Evolutionary conservation across 2,888 invertebrate genomes (phyloP).

Genomic region (Agonopterix subpropinquella): DNA sequence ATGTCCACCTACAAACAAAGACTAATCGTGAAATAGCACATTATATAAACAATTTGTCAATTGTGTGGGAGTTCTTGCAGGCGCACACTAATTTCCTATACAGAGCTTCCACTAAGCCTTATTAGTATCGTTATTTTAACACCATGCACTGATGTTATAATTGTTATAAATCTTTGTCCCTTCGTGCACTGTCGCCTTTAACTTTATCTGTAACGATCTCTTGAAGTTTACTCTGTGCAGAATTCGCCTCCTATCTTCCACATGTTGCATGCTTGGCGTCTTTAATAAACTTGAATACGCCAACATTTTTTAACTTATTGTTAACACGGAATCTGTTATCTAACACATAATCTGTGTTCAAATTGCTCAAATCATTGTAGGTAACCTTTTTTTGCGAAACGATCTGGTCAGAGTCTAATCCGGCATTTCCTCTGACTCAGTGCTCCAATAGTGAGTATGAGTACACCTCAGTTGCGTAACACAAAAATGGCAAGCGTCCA

Average conservation of each 20-base stretch:
- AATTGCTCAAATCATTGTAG: slow-evolving; percentile 52
- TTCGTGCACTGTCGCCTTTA: slow-evolving; percentile 17
- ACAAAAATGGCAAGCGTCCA: slow-evolving; percentile 50
- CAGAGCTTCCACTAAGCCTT: slow-evolving; percentile 17
- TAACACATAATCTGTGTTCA: slow-evolving; percentile 43
- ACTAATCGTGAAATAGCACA: slow-evolving; percentile 34
- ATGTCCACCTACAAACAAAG: slow-evolving; percentile 24
- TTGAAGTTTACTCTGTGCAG: slow-evolving; percentile 11
- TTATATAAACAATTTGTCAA: slow-evolving; percentile 30
- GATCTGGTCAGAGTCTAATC: slow-evolving; percentile 29
- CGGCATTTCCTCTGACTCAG: slow-evolving; percentile 41
- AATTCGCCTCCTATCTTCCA: slow-evolving; percentile 43
- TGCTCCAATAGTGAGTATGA: slow-evolving; percentile 25
- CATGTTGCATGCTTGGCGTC: slow-evolving; percentile 60
- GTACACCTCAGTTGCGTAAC: slow-evolving; percentile 35
- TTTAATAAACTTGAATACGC: slow-evolving; percentile 56
- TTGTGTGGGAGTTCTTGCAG: slow-evolving; percentile 18
- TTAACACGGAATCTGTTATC: slow-evolving; percentile 41
- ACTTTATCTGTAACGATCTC: slow-evolving; percentile 20
- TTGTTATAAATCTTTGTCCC: slow-evolving; percentile 31
- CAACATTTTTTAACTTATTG: slow-evolving; percentile 39
- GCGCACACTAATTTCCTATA: slow-evolving; percentile 33
- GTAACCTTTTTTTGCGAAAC: slow-evolving; percentile 38
- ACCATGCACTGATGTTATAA: slow-evolving; percentile 16
- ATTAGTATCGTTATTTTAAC: slow-evolving; percentile 22